Evolutionary conservation across 2,888 invertebrate genomes (phyloP).

Genomic region (Theodoxus fluviatilis): DNA sequence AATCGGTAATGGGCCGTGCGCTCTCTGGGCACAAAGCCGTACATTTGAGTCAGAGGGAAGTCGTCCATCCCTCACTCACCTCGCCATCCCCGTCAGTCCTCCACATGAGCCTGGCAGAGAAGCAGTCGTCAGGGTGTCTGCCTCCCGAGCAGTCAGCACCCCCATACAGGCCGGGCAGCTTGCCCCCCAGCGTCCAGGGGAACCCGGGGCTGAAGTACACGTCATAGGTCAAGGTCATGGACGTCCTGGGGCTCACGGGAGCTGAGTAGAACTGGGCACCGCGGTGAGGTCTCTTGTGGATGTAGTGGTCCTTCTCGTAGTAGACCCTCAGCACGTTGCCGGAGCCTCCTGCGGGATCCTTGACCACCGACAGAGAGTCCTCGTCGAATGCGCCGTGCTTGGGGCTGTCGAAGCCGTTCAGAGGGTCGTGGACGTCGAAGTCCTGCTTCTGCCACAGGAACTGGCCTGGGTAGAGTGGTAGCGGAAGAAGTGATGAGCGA

Average conservation of each 20-base stretch:
- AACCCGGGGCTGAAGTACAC: constrained; percentile 34
- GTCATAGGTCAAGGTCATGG: constrained; percentile 36
- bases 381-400: constrained; percentile 26
- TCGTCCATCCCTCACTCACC: too few relatives aligned
- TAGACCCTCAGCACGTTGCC: constrained; percentile 39
- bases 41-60: too few relatives aligned
- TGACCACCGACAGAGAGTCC: constrained; percentile 34
- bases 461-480: not conserved
- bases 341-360: constrained; percentile 35
- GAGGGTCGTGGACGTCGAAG: not conserved
- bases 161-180: constrained; percentile 48
- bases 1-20: too few relatives aligned
- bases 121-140: constrained; percentile 39
- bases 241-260: constrained; percentile 30
- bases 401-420: not conserved
- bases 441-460: constrained; percentile 6
- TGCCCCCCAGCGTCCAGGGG: constrained; percentile 44
- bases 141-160: constrained; percentile 43
- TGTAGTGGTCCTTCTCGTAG: constrained; percentile 31
- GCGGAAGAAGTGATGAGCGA: too few relatives aligned
- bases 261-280: constrained; percentile 41
- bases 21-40: too few relatives aligned
- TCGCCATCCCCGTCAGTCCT: constrained; percentile 45
- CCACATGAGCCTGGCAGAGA: constrained; percentile 53
- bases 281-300: constrained; percentile 22